Base-by-base conservation (phyloP, 2,888 invertebrate genomes). In the Allophyes oxyacanthae region DNA sequence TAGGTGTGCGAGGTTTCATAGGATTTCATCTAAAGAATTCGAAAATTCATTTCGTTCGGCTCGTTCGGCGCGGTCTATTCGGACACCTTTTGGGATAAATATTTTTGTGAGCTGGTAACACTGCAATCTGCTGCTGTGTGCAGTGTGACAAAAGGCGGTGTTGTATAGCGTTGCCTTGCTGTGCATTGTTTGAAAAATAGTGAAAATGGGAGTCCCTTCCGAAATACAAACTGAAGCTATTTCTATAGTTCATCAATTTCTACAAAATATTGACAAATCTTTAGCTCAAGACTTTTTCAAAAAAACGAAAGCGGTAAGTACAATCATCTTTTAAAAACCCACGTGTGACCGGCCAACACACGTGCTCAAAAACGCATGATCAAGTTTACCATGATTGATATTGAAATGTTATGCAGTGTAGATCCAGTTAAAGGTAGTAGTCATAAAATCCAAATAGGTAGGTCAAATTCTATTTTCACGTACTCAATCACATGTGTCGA, bases 221-320 rank as follows among this genome's bases (percentile, higher is more conserved):
- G 86, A 88, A 73, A 65, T 88, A 66, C 79, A 80, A 46, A 72
- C 81, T 25, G 87, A 90, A 75, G 72, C 82, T 88, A 75, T 95
- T 66, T 86, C 96, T 5, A 83, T 97, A 53, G 94, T 97, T 57
- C 95, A 95, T 68, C 96, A 97, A 68, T 96, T 95, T 92, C 87
- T 97, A 56, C 84, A 90, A 57, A 95, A 94, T 69, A 94, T 95
- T 68, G 96, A 97, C 79, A 95, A 95, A 83, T 90, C 95, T 6
- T 79, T 97, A 28, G 97, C 97, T 0, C 94, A 95, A 77, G 94
- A 96, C 45, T 97, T 96, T 82, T 95, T 96, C 78, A 95, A 95
- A 78, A 97, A 96, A 90, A 95, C 95, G 0, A 97, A 97, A 84
- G 95, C 96, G 91, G 97, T 97, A 94, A 96, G 97, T 95, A 43